These are phyloP conservation scores for Danaus plexippus DNA, from an alignment of 1,140 invertebrate genomes.

Conservation along the genomic window DNA sequence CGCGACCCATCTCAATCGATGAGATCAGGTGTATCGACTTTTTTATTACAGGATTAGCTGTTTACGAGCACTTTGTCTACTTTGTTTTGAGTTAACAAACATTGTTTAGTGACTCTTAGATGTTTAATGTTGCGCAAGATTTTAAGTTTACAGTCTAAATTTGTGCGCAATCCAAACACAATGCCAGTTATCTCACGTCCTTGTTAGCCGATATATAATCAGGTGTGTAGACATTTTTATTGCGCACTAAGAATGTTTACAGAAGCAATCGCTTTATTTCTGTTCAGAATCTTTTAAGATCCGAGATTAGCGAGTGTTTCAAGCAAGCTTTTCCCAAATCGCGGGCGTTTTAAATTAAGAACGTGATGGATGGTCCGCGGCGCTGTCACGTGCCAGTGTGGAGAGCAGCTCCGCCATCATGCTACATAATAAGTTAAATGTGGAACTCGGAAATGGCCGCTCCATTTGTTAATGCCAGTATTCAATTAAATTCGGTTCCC, in stretches of 20 bases:
- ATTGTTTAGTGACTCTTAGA: slow-evolving; percentile 45
- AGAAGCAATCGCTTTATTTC: slow-evolving; percentile 41
- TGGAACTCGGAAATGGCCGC: slow-evolving; percentile 61
- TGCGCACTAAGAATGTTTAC: slow-evolving; percentile 41
- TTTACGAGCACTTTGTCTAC: slow-evolving; percentile 63
- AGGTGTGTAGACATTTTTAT: slow-evolving; percentile 45
- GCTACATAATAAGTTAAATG: slow-evolving; percentile 66
- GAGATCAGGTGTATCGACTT: slow-evolving; percentile 56
- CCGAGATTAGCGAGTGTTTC: slow-evolving; percentile 54
- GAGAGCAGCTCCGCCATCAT: slow-evolving; percentile 48
- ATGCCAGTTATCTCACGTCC: slow-evolving; percentile 15
- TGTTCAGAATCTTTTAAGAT: slow-evolving; percentile 36
- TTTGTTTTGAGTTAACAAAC: slow-evolving; percentile 58
- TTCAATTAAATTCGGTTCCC: slow-evolving; percentile 67
- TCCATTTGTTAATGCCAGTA: slow-evolving; percentile 67
- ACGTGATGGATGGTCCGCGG: slow-evolving; percentile 64
- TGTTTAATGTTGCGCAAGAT: slow-evolving; percentile 48
- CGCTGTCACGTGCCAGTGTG: slow-evolving; percentile 56
- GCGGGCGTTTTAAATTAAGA: slow-evolving; percentile 68
- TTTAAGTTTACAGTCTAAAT: slow-evolving; percentile 39
- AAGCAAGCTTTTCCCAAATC: slow-evolving; percentile 52
- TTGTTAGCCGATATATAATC: slow-evolving; percentile 38
- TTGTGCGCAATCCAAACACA: slow-evolving; percentile 32
- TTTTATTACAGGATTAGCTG: slow-evolving; percentile 64
- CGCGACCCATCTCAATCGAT: slow-evolving; percentile 47